Conservation (phyloP, 2,888 invertebrate species). For the Escarpia spicata region DNA sequence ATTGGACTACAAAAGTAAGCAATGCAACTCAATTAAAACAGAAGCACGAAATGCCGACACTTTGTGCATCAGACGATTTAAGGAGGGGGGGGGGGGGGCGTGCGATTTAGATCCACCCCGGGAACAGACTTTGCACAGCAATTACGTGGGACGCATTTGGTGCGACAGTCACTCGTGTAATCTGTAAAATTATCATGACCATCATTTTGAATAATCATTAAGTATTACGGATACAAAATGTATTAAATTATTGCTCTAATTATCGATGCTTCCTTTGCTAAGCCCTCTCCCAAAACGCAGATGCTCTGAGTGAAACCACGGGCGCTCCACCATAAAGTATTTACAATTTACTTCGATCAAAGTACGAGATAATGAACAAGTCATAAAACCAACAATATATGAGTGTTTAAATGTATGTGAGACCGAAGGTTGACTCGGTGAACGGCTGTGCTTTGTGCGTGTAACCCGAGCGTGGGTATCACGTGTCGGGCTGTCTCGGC, state of each 20-base stretch:
- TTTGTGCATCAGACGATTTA: not conserved
- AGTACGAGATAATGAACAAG: not conserved
- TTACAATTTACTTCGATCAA: constrained; percentile 8
- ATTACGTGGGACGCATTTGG: not conserved
- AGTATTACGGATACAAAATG: not conserved
- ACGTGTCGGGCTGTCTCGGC: not conserved
- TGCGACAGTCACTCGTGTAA: not conserved
- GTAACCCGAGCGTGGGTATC: not conserved
- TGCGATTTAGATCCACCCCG: not conserved
- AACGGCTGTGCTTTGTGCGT: not conserved
- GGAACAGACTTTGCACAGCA: not conserved
- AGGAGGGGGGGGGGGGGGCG: not conserved
- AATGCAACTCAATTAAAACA: too few species aligned
- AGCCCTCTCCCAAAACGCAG: not conserved
- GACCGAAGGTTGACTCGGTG: constrained; percentile 8
- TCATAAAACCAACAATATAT: not conserved
- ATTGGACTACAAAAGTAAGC: too few species aligned
- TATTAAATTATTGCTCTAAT: not conserved
- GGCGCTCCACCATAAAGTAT: not conserved
- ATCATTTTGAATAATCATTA: not conserved
- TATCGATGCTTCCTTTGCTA: not conserved
- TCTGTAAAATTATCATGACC: not conserved
- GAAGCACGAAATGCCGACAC: too few species aligned
- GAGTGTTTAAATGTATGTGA: not conserved
- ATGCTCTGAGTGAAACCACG: not conserved